These are phyloP conservation scores for Aphodius granarius DNA, from an alignment of 2,888 invertebrate genomes.

Conservation along the genomic window DNA sequence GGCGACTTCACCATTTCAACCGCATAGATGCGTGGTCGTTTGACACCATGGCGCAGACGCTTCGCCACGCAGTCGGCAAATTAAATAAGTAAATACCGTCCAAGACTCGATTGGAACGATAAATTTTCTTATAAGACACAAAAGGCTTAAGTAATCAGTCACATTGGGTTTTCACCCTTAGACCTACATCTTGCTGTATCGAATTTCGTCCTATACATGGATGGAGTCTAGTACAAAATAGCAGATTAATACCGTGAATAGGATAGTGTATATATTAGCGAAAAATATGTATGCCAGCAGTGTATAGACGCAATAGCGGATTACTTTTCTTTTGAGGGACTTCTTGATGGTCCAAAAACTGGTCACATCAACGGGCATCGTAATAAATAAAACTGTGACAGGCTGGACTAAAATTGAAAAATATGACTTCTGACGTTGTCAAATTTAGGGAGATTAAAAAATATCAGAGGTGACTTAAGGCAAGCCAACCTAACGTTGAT, in stretches of 20 bases:
- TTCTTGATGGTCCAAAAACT: neutral
- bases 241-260: neutral
- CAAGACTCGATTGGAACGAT: constrained; percentile 43
- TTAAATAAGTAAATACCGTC: constrained; percentile 48
- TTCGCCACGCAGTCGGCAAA: constrained; percentile 33
- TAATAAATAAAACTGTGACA: neutral
- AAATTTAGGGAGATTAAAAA: too few relatives aligned
- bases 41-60: constrained; percentile 39
- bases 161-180: neutral
- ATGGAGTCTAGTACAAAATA: neutral
- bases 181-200: neutral
- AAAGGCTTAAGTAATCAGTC: neutral
- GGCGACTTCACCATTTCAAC: constrained; percentile 38
- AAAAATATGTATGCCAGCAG: neutral
- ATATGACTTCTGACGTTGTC: neutral
- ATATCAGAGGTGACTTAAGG: too few relatives aligned
- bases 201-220: neutral
- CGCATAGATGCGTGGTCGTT: constrained; percentile 29
- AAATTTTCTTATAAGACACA: constrained; percentile 42
- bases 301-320: neutral
- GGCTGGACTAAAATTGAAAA: too few relatives aligned
- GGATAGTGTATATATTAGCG: neutral
- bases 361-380: neutral
- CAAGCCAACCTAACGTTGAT: too few relatives aligned
- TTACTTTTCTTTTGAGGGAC: neutral